A percentile compares a stretch with the other conserved stretches of the same genome.
phyloP scores from a whole-genome alignment of 1,140 invertebrate genomes.

The Sycophaga agraensis region DNA sequence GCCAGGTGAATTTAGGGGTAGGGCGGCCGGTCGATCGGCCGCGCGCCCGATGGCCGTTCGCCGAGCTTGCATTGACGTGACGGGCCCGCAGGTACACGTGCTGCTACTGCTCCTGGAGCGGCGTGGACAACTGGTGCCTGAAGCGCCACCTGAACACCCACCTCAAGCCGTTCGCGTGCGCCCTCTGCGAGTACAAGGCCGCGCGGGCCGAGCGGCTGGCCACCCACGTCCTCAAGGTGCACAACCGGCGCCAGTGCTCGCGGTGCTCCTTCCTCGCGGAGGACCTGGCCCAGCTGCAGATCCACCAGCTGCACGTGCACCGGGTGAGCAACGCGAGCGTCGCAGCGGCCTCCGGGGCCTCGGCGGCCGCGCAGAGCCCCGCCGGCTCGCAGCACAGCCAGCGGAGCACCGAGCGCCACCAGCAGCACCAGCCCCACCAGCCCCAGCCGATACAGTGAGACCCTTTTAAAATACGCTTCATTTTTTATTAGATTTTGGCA shows the following conservation, averaged over 20 bases:
- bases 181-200: slow-evolving; percentile 88
- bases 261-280: slow-evolving; percentile 85
- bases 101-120: slow-evolving; percentile 86
- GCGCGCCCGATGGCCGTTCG: neutral
- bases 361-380: slow-evolving; percentile 15
- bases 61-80: too few relatives aligned
- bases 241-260: slow-evolving; percentile 85
- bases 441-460: slow-evolving; percentile 5
- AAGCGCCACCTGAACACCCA: slow-evolving; percentile 90
- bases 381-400: slow-evolving; percentile 20
- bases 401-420: slow-evolving; percentile 29
- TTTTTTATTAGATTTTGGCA: too few relatives aligned
- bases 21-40: neutral
- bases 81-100: slow-evolving; percentile 70
- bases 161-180: slow-evolving; percentile 85
- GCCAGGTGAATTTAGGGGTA: neutral
- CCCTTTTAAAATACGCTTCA: too few relatives aligned
- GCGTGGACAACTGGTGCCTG: slow-evolving; percentile 91
- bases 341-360: slow-evolving; percentile 28
- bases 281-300: slow-evolving; percentile 72
- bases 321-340: slow-evolving; percentile 46
- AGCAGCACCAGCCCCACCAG: slow-evolving; percentile 22
- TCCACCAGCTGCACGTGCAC: slow-evolving; percentile 68
- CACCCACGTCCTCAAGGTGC: slow-evolving; percentile 86
- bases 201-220: slow-evolving; percentile 81